phyloP scores from a whole-genome alignment of 1,140 invertebrate genomes.

The Pectinophora gossypiella region DNA sequence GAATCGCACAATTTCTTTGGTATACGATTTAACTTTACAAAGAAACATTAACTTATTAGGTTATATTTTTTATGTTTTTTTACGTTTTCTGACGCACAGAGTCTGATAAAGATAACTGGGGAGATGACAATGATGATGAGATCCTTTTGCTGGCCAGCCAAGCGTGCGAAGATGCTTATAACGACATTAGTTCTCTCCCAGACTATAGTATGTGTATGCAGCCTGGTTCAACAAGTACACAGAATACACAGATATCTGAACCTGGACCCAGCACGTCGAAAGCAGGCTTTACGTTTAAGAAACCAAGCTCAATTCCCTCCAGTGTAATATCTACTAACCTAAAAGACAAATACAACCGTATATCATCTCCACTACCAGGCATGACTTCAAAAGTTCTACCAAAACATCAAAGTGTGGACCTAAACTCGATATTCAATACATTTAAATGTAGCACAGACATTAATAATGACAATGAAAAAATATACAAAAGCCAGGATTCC shows the following conservation, averaged over 20 bases:
- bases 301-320: constrained; percentile 27
- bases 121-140: constrained; percentile 64
- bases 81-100: constrained; percentile 26
- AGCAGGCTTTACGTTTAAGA: constrained; percentile 45
- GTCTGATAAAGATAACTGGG: constrained; percentile 44
- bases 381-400: constrained; percentile 32
- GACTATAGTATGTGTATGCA: constrained; percentile 57
- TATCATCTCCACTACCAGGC: constrained; percentile 53
- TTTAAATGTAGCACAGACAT: too few relatives aligned
- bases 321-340: constrained; percentile 35
- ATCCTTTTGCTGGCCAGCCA: constrained; percentile 64
- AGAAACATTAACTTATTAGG: constrained; percentile 4
- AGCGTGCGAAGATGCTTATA: constrained; percentile 56
- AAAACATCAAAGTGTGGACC: too few relatives aligned
- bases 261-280: constrained; percentile 40
- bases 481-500: constrained; percentile 39
- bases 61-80: constrained; percentile 7
- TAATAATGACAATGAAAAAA: constrained; percentile 45
- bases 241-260: constrained; percentile 41
- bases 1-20: background rate
- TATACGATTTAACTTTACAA: background rate
- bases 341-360: constrained; percentile 45
- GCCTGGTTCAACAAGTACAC: constrained; percentile 52
- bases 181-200: constrained; percentile 32
- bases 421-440: too few relatives aligned